Conservation (phyloP, 2,888 invertebrate species). For the Nomada fucata region DNA sequence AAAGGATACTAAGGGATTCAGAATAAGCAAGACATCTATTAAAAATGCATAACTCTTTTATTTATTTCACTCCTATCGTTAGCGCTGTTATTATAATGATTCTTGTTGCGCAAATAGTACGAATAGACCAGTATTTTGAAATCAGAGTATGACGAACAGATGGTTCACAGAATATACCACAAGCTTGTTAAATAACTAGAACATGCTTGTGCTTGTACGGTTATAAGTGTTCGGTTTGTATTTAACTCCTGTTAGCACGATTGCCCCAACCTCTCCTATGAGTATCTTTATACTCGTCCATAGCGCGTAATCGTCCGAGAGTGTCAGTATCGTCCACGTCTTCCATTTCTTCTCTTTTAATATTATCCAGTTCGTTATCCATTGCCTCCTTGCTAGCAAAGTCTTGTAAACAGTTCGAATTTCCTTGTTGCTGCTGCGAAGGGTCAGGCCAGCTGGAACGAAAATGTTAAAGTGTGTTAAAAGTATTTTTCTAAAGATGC, state of each 20-base stretch:
- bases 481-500: neutral
- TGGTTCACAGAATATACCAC: neutral
- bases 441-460: slow-evolving; percentile 78
- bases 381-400: slow-evolving; percentile 49
- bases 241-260: slow-evolving; percentile 91
- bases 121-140: too few species aligned
- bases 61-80: neutral
- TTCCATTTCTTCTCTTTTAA: slow-evolving; percentile 87
- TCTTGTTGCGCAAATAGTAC: neutral
- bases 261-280: slow-evolving; percentile 95
- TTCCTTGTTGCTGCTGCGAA: slow-evolving; percentile 68
- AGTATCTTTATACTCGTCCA: slow-evolving; percentile 95
- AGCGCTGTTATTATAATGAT: neutral
- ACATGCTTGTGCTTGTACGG: neutral
- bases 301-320: slow-evolving; percentile 87
- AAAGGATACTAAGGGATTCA: neutral
- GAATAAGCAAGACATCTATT: neutral
- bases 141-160: too few species aligned
- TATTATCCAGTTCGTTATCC: slow-evolving; percentile 81
- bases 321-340: slow-evolving; percentile 91
- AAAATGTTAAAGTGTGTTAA: neutral
- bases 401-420: slow-evolving; percentile 72
- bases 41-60: neutral
- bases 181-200: neutral
- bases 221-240: neutral